Conservation (phyloP, 2,797 vertebrate species). For the Hippoglossus hippoglossus region DNA sequence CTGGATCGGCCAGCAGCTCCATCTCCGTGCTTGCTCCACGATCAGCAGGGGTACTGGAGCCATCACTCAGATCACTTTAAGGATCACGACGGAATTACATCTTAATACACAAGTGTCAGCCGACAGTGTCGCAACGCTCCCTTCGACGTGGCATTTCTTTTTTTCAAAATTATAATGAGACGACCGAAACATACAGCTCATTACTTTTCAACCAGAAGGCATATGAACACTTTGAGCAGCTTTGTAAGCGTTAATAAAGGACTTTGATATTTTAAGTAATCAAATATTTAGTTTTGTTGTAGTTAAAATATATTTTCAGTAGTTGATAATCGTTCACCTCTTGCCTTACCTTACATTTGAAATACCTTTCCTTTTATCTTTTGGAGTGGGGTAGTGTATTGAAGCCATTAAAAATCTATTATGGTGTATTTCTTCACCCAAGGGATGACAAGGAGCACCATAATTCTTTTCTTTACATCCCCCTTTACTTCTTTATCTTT, state of each 20-base stretch:
- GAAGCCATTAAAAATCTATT: conserved; percentile 84
- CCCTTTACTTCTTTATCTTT: conserved; percentile 54
- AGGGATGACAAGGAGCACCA: conserved; percentile 75
- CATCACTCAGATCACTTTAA: conserved; percentile 73
- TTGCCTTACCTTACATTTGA: conserved; percentile 16
- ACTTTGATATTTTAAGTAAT: conserved; percentile 34
- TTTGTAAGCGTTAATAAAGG: background rate
- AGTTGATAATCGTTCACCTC: conserved; percentile 35
- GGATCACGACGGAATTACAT: conserved; percentile 65
- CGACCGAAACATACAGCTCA: conserved; percentile 41
- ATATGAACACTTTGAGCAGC: background rate
- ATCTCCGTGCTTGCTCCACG: conserved; percentile 56
- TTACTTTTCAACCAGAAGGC: conserved; percentile 39
- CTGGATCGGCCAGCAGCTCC: conserved; percentile 72
- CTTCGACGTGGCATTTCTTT: conserved; percentile 41
- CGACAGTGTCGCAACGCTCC: conserved; percentile 49
- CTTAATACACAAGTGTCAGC: conserved; percentile 61
- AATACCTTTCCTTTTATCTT: conserved; percentile 43
- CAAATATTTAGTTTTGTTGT: background rate
- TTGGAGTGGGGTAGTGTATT: conserved; percentile 36
- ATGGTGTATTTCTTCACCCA: conserved; percentile 80
- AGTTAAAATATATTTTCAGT: background rate
- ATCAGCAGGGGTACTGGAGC: conserved; percentile 78
- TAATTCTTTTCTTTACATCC: conserved; percentile 67
- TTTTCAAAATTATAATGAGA: conserved; percentile 52